Conservation (phyloP, 2,888 invertebrate species). For the Osmoderma eremita region DNA sequence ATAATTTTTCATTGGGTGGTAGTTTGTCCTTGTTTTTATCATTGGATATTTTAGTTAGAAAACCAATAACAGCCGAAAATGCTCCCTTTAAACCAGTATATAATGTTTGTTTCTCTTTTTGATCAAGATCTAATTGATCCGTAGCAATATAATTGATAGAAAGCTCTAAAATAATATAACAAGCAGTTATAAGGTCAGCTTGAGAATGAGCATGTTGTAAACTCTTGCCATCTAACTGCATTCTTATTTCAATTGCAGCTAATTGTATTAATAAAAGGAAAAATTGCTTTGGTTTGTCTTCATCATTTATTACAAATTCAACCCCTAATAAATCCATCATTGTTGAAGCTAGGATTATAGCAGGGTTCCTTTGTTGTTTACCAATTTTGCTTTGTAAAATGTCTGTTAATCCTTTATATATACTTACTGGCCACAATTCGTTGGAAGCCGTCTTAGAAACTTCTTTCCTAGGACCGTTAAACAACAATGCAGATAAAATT, state of each 20-base stretch:
- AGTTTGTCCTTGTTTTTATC: conserved; percentile 78
- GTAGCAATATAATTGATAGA: conserved; percentile 82
- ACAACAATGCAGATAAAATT: conserved; percentile 79
- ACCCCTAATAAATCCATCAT: conserved; percentile 84
- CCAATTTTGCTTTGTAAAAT: conserved; percentile 88
- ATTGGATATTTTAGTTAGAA: conserved; percentile 77
- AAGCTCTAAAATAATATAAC: conserved; percentile 83
- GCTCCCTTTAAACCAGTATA: conserved; percentile 91
- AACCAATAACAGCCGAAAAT: conserved; percentile 81
- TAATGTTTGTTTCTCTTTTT: conserved; percentile 90
- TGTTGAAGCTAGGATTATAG: conserved; percentile 83
- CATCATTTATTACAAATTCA: conserved; percentile 84
- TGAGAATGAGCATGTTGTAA: conserved; percentile 81
- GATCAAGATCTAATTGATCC: conserved; percentile 85
- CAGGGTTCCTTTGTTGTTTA: conserved; percentile 89
- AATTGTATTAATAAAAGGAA: conserved; percentile 85
- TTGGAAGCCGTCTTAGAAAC: conserved; percentile 73
- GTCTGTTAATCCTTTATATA: conserved; percentile 84
- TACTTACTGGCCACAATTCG: conserved; percentile 84
- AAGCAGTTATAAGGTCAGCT: conserved; percentile 82
- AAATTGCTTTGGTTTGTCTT: conserved; percentile 82
- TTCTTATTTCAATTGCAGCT: conserved; percentile 91
- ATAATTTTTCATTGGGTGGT: conserved; percentile 76
- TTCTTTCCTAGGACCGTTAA: conserved; percentile 76
- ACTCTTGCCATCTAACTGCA: conserved; percentile 90